Base-by-base conservation (phyloP, 2,888 invertebrate species). In the Hyposoter didymator region DNA sequence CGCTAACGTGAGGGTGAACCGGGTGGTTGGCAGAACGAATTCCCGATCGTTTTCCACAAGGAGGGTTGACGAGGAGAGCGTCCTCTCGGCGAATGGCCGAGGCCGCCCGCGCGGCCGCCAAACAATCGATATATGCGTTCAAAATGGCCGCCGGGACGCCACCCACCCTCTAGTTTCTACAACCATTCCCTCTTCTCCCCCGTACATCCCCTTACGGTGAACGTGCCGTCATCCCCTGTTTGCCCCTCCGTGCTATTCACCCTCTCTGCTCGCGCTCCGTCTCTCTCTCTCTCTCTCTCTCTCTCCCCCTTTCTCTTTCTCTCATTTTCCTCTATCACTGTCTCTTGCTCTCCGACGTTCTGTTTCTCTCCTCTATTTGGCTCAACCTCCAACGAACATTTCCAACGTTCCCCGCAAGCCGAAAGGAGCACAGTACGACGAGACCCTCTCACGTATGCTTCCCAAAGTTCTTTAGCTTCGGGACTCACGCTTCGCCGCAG, bases 81-180 rank as follows among this genome's bases (percentile, higher is more conserved):
- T 81, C 92, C 92, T 90, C 84, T 83, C 87, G 87, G 92, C 92
- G 92, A 93, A 93, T 93, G 93, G 93, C 91, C 93, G 93, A 93
- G 92, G 90, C 87, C 89, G 91, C 92, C 93, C 92, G 91, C 92
- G 93, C 92, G 92, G 93, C 93, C 93, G 93, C 94, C 94, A 94
- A 94, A 94, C 94, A 94, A 94, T 94, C 94, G 94, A 94, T 94
- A 94, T 94, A 94, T 94, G 93, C 93, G 93, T 94, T 94, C 94
- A 94, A 94, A 94, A 94, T 94, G 94, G 94, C 94, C 93, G 94
- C 94, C 94, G 92, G 92, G 92, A 92, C 92, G 90, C 93, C 92
- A 93, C 92, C 93, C 92, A 92, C 92, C 92, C 92, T 91, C 89
- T 88, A 89, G 78, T 80, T 87, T 88, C 88, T 88, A 87, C 88